phyloP scores from a whole-genome alignment of 2,113 vertebrate species.

The Numenius arquata region DNA sequence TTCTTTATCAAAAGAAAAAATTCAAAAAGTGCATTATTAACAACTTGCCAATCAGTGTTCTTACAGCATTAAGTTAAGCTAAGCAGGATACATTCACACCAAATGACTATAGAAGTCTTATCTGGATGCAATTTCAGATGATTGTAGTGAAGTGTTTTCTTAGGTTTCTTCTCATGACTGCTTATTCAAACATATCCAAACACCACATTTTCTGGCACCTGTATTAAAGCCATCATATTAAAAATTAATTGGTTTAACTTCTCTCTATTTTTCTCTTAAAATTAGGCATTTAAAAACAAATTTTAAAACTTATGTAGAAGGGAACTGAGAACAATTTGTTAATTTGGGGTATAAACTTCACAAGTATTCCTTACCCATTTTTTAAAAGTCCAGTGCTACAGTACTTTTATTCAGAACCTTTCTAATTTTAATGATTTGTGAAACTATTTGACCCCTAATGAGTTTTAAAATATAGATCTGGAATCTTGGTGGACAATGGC shows the following conservation, averaged over 20 bases:
- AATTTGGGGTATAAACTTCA: background rate
- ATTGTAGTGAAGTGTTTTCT: background rate
- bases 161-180: background rate
- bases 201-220: background rate
- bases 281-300: background rate
- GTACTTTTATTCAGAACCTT: background rate
- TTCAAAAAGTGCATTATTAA: background rate
- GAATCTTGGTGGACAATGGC: background rate
- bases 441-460: background rate
- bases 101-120: background rate
- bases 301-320: background rate
- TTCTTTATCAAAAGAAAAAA: background rate
- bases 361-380: background rate
- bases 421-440: background rate
- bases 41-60: background rate
- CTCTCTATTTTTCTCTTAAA: background rate
- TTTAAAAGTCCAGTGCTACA: background rate
- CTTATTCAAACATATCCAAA: background rate
- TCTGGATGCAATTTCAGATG: background rate
- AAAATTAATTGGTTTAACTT: background rate
- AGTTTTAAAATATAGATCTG: background rate
- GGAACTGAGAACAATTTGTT: background rate
- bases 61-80: background rate
- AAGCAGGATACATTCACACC: background rate
- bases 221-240: background rate